Conservation (phyloP, 2,797 vertebrate genomes). For the Gastrophryne carolinensis region DNA sequence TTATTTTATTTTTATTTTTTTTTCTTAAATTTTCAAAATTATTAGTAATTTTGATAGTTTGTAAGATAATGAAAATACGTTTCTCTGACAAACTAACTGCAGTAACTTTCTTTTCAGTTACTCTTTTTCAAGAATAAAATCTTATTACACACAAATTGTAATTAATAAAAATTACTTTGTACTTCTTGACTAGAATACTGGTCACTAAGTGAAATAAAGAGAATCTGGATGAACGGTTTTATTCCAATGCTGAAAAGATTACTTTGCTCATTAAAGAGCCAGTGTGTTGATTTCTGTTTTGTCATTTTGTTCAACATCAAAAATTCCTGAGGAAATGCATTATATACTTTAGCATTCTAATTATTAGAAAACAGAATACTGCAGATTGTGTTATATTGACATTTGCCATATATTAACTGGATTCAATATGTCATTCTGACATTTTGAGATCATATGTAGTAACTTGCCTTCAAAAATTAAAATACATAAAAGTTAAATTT, state of each 20-base stretch:
- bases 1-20: constrained; percentile 82
- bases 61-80: constrained; percentile 82
- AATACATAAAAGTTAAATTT: too few species aligned
- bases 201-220: constrained; percentile 78
- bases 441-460: too few species aligned
- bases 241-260: constrained; percentile 78
- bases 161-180: constrained; percentile 79
- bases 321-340: neutral
- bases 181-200: constrained; percentile 73
- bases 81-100: constrained; percentile 85
- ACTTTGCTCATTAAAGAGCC: constrained; percentile 85
- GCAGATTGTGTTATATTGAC: too few species aligned
- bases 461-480: too few species aligned
- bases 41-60: constrained; percentile 87
- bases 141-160: constrained; percentile 83
- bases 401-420: too few species aligned
- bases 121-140: constrained; percentile 82
- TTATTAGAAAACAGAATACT: too few species aligned
- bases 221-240: constrained; percentile 77
- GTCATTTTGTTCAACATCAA: constrained; percentile 64
- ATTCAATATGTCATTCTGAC: too few species aligned
- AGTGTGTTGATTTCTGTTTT: constrained; percentile 81
- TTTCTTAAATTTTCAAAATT: constrained; percentile 84
- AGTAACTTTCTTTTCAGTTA: constrained; percentile 86
- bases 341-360: too few species aligned